Percentiles rank a stretch among this genome's conserved stretches.
Evolutionary conservation across 2,888 invertebrate genomes (phyloP).

Genomic region (Acrobasis suavella): DNA sequence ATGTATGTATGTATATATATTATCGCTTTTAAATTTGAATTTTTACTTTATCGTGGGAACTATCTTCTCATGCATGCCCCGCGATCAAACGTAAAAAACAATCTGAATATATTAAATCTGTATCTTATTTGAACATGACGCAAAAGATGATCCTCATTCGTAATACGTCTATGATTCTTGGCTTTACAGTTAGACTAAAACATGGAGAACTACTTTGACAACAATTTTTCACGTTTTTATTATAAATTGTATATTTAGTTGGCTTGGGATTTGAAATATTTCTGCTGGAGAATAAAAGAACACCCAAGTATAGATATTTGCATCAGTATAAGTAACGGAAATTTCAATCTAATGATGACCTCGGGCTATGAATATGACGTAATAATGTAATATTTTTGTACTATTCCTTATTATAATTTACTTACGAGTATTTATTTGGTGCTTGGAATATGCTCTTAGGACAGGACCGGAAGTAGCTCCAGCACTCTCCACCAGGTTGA

Average conservation of each 20-base stretch:
- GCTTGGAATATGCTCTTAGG: conserved; percentile 90
- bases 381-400: too few relatives aligned
- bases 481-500: conserved; percentile 89
- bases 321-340: too few relatives aligned
- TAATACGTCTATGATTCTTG: background rate
- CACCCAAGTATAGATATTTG: too few relatives aligned
- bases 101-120: conserved; percentile 11
- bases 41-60: conserved; percentile 4
- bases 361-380: too few relatives aligned
- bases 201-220: background rate
- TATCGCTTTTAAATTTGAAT: too few relatives aligned
- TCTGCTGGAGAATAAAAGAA: too few relatives aligned
- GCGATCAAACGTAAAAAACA: background rate
- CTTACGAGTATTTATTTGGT: conserved; percentile 77
- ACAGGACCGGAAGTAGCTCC: conserved; percentile 92
- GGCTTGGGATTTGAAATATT: too few relatives aligned
- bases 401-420: conserved; percentile 25
- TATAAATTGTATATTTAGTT: background rate
- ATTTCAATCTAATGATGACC: too few relatives aligned
- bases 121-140: background rate
- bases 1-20: too few relatives aligned
- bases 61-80: background rate
- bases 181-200: background rate
- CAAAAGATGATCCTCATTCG: background rate
- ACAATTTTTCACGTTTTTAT: background rate